phyloP scores from a whole-genome alignment of 2,888 invertebrate species.

The Dyspetes luteomarginatus region DNA sequence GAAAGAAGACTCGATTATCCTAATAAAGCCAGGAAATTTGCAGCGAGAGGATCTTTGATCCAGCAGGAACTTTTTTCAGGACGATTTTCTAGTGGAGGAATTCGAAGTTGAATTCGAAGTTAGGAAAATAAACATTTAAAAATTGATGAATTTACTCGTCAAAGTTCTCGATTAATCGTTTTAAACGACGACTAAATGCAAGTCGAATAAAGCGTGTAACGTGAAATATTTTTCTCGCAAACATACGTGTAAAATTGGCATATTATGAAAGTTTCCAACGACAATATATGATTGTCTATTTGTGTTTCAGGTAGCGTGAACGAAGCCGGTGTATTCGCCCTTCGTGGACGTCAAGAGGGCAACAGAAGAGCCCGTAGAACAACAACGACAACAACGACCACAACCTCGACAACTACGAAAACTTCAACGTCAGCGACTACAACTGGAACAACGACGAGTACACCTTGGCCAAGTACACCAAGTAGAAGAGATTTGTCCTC shows the following conservation, averaged over 20 bases:
- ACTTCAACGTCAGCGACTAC: slow-evolving; percentile 70
- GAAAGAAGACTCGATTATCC: no score
- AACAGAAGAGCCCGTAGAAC: slow-evolving; percentile 77
- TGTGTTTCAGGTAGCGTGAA: slow-evolving; percentile 78
- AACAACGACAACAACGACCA: slow-evolving; percentile 71
- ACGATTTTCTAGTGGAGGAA: no score
- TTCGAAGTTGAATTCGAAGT: no score
- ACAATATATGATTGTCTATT: slow-evolving; percentile 34
- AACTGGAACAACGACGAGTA: slow-evolving; percentile 69
- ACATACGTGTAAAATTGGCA: neutral
- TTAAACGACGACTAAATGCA: neutral
- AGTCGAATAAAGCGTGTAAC: neutral
- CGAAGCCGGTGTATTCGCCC: slow-evolving; percentile 80
- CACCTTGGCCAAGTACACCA: slow-evolving; percentile 74
- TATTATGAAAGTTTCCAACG: slow-evolving; percentile 4
- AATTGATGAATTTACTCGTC: no score
- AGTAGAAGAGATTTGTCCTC: slow-evolving; percentile 65
- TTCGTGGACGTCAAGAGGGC: slow-evolving; percentile 79
- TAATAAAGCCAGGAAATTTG: no score
- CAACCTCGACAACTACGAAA: slow-evolving; percentile 70
- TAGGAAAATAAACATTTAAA: no score
- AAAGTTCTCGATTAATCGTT: no score
- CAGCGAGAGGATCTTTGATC: no score
- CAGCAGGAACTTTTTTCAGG: no score
- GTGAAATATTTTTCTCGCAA: neutral